A percentile compares a stretch with the other conserved stretches of the same genome.
phyloP scores from a whole-genome alignment of 2,888 invertebrate species.

The Meiosimyza platycephala region DNA sequence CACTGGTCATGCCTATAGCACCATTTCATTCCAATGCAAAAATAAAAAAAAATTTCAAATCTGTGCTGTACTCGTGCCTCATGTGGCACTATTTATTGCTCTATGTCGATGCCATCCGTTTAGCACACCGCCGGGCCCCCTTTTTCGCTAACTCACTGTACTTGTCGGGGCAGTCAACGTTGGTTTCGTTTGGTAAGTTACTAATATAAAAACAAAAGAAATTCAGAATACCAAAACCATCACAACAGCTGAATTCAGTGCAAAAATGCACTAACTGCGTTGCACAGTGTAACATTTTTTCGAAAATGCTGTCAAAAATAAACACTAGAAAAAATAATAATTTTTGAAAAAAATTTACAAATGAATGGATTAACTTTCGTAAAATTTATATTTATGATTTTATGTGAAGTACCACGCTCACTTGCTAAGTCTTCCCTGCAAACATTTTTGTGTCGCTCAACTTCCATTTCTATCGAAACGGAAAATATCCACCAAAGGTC shows the following conservation, averaged over 20 bases:
- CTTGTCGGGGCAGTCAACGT: background rate
- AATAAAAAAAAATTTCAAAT: constrained; percentile 21
- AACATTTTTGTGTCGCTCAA: no score
- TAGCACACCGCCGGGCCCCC: background rate
- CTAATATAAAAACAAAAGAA: background rate
- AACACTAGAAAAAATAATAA: no score
- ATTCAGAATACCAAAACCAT: background rate
- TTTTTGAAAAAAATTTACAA: no score
- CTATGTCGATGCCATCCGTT: constrained; percentile 11
- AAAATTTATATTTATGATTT: no score
- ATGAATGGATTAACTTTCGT: no score
- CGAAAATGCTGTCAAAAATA: no score
- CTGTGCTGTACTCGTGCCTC: constrained; percentile 36
- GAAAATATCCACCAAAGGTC: no score
- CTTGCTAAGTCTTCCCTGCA: no score
- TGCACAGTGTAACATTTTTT: no score
- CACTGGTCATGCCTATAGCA: constrained; percentile 7
- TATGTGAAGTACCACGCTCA: no score
- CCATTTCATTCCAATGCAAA: background rate
- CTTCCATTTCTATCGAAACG: no score
- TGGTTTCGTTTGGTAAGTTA: constrained; percentile 21
- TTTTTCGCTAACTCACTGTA: background rate
- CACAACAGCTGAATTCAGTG: constrained; percentile 9
- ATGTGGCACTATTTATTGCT: constrained; percentile 39
- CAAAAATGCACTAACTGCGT: background rate